These are phyloP conservation scores for Chlorops oryzae DNA, from an alignment of 1,140 invertebrate species.

Conservation along the genomic window DNA sequence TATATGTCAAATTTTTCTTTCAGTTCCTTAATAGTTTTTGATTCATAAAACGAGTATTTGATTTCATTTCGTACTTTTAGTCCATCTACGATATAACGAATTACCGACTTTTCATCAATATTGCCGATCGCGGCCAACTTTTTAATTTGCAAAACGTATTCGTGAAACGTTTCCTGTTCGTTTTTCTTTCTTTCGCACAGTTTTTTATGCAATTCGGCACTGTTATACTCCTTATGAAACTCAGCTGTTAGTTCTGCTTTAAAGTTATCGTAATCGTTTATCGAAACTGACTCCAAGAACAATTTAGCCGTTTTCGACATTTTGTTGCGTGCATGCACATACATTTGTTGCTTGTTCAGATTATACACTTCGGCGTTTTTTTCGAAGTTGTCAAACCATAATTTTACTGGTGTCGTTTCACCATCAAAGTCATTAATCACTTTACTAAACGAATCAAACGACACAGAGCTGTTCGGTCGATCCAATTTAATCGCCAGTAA, in stretches of 20 bases:
- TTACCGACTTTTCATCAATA: no score
- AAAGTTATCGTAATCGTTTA: not conserved
- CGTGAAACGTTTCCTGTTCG: not conserved
- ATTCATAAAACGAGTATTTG: no score
- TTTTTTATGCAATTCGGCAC: not conserved
- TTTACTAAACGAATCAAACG: no score
- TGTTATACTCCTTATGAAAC: constrained; percentile 1
- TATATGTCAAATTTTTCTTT: no score
- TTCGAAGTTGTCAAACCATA: constrained; percentile 1
- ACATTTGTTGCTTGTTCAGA: not conserved
- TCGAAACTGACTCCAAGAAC: not conserved
- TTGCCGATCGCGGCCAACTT: no score
- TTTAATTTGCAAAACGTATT: not conserved
- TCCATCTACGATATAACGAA: no score
- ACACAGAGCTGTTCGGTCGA: no score
- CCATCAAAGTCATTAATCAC: constrained; percentile 3
- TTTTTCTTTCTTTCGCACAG: not conserved
- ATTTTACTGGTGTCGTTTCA: not conserved
- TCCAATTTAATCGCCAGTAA: no score
- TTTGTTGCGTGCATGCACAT: constrained; percentile 1
- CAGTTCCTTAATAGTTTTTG: no score
- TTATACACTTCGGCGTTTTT: constrained; percentile 2
- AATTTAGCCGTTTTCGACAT: constrained; percentile 4
- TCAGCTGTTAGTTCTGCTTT: not conserved
- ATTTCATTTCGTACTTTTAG: no score